Evolutionary conservation across 1,140 invertebrate genomes (phyloP), one percentile per base, ranked within the genome.

Genomic region (Ctenoplectra terminalis): DNA sequence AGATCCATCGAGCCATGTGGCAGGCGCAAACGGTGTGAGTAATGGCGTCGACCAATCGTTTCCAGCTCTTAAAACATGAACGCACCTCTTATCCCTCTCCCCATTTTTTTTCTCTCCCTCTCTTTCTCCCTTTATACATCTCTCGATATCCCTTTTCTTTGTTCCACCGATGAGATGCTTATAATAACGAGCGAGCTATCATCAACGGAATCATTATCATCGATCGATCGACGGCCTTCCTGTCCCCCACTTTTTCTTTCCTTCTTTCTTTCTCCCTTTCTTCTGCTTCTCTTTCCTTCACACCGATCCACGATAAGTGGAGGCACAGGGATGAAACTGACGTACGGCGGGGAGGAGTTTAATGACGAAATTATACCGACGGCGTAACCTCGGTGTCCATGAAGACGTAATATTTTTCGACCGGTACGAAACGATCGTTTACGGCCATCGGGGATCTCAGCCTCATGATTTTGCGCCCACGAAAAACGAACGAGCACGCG

Each of bases 191-290:
- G 82, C 87, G 82, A 88, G 87, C 88, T 87, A 90, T 91, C 89
- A 92, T 91, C 89, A 87, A 87, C 82, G 77, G 84, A 85, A 91
- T 90, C 90, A 91, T 91, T 90, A 91, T 91, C 85, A 90, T 91
- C 85, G 84, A 86, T 75, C 79, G 81, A 74, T 70, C 79, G 67
- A 69, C 69, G 63, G 81, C 77, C 81, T 86, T 82, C 50, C 6
- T 40, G 50, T 58, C 81, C 60, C 29, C 43, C 67, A 54, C 52
- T 64, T 29, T 17, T 11, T 61, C 72, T 52, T 58, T 86, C 86
- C 60, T 20, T 37, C 37, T 17, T 23, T 76, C 34, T 31, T 26
- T 63, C 71, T 72, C 29, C 54, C 43, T 29, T 26, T 34, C 37
- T 50, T 31, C 48, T 7, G 58, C 8, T 56, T 82, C 69, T 56